Conservation (phyloP, 2,888 invertebrate genomes). For the Boloria selene region DNA sequence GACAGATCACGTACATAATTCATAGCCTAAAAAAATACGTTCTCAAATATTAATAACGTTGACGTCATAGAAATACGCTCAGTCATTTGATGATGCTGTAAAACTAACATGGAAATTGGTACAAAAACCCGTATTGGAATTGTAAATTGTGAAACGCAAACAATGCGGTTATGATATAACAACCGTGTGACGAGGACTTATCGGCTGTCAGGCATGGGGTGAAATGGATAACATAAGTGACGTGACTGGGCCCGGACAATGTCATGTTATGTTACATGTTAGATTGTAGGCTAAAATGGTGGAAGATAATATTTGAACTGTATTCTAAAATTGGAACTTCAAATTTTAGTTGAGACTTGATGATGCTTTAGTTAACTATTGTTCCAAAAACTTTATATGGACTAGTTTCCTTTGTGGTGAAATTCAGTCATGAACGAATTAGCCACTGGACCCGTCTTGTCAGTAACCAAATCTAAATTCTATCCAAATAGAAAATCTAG, state of each 20-base stretch:
- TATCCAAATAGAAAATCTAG: too few relatives aligned
- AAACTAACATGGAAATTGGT: conserved; percentile 3
- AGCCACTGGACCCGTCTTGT: too few relatives aligned
- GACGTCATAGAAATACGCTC: too few relatives aligned
- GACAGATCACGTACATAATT: too few relatives aligned
- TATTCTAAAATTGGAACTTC: neutral
- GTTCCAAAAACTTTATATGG: too few relatives aligned
- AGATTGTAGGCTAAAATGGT: neutral
- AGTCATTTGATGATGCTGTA: neutral
- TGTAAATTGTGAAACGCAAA: conserved; percentile 19
- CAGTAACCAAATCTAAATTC: too few relatives aligned
- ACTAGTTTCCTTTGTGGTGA: too few relatives aligned
- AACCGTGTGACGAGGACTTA: conserved; percentile 31
- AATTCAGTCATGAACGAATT: too few relatives aligned
- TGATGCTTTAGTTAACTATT: too few relatives aligned
- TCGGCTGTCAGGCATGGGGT: conserved; percentile 32
- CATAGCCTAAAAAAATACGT: too few relatives aligned
- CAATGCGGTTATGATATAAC: conserved; percentile 29
- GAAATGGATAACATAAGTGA: conserved; percentile 24
- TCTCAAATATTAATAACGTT: too few relatives aligned
- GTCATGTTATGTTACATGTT: conserved; percentile 21
- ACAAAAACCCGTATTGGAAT: neutral
- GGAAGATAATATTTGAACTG: neutral
- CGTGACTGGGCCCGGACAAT: conserved; percentile 17
- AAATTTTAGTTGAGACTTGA: too few relatives aligned